Percentiles rank a stretch among this genome's conserved stretches.
phyloP scores from a whole-genome alignment of 2,113 vertebrate species.

The Mormyrus iriodes region DNA sequence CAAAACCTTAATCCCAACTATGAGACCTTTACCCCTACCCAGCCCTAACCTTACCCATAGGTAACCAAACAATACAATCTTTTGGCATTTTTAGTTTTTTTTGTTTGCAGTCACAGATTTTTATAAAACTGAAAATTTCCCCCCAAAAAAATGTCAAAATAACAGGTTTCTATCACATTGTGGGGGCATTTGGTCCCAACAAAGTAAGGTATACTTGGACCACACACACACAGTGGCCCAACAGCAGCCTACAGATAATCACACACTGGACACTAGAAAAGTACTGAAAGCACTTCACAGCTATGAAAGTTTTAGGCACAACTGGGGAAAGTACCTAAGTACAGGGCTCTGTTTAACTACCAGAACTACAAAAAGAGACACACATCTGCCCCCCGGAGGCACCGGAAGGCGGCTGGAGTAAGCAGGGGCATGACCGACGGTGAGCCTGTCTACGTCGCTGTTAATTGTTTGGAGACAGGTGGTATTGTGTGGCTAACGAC shows the following conservation, averaged over 20 bases:
- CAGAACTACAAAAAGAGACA: neutral
- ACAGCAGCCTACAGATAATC: constrained; percentile 29
- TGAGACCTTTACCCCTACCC: neutral
- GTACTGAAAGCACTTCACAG: constrained; percentile 12
- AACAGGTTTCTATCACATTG: neutral
- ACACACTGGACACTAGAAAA: constrained; percentile 5
- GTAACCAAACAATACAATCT: neutral
- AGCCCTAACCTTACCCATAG: neutral
- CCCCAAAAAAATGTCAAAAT: neutral
- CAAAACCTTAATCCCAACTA: neutral
- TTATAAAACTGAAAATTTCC: neutral
- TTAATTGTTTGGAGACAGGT: constrained; percentile 17
- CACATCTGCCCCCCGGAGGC: neutral
- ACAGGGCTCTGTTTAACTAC: neutral
- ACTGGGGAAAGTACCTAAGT: neutral
- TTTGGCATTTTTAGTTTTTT: neutral
- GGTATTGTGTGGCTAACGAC: neutral
- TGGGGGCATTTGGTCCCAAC: neutral
- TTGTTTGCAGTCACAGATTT: neutral
- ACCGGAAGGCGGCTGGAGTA: neutral
- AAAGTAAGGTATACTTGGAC: neutral
- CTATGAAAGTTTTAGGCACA: neutral
- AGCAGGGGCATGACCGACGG: neutral
- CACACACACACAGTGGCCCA: constrained; percentile 25
- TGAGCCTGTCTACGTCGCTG: neutral